Conservation (phyloP, 2,888 invertebrate species). For the Aspidapion aeneum region DNA sequence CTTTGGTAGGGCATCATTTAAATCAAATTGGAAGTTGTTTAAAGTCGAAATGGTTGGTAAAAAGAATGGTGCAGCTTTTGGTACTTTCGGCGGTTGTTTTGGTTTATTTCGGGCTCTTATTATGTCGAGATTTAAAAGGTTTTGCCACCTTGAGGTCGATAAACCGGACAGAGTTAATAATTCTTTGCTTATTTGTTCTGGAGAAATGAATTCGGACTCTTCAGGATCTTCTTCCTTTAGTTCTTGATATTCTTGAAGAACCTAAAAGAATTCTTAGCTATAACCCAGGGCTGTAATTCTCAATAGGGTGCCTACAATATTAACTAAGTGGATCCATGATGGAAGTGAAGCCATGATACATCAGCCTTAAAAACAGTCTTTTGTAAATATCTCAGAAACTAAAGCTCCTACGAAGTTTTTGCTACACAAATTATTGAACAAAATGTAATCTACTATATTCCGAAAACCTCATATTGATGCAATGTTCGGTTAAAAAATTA, state of each 20-base stretch:
- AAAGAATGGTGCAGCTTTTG: constrained; percentile 94
- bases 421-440: too few species aligned
- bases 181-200: constrained; percentile 70
- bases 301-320: too few species aligned
- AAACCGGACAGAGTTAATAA: constrained; percentile 83
- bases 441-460: too few species aligned
- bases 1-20: constrained; percentile 47
- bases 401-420: too few species aligned
- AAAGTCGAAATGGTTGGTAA: constrained; percentile 85
- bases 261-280: constrained; percentile 6
- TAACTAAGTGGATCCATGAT: too few species aligned
- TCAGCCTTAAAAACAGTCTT: too few species aligned
- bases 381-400: too few species aligned
- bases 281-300: too few species aligned
- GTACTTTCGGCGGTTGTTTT: constrained; percentile 73
- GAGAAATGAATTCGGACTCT: constrained; percentile 59
- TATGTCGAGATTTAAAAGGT: constrained; percentile 56
- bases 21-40: constrained; percentile 77
- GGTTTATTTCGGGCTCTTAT: constrained; percentile 90
- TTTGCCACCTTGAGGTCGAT: constrained; percentile 88
- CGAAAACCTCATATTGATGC: too few species aligned
- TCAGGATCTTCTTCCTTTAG: constrained; percentile 43
- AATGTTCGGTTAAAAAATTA: too few species aligned
- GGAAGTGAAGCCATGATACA: too few species aligned
- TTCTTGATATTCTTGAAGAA: constrained; percentile 29